Conservation (phyloP, 1,140 invertebrate species). For the Diachasmimorpha longicaudata region DNA sequence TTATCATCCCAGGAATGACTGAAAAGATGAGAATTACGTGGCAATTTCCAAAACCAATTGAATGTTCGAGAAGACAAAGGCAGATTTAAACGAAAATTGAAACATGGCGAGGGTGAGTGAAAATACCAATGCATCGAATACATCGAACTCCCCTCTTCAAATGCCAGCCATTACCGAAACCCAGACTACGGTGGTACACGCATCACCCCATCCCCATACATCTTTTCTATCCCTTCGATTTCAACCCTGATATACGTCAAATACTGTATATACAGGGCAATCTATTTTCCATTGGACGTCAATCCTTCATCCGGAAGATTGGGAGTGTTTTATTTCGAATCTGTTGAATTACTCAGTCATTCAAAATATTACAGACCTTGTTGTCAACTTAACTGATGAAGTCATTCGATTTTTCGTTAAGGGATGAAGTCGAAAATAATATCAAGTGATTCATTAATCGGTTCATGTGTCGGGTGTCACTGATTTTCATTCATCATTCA, state of each 20-base stretch:
- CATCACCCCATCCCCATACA: not conserved
- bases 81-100: not conserved
- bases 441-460: too few relatives aligned
- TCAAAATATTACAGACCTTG: not conserved
- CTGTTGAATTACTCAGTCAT: not conserved
- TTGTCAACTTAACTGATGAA: not conserved
- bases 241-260: not conserved
- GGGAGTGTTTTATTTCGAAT: not conserved
- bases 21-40: not conserved
- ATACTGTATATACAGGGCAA: not conserved
- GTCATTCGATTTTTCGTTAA: not conserved
- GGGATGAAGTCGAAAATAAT: too few relatives aligned
- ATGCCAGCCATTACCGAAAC: not conserved
- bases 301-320: not conserved
- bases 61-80: not conserved
- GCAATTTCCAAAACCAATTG: not conserved
- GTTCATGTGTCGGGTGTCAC: too few relatives aligned
- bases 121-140: not conserved
- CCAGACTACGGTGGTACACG: not conserved
- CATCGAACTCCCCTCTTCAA: not conserved
- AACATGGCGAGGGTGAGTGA: not conserved
- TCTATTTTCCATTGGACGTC: conserved; percentile 8
- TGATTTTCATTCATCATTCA: too few relatives aligned
- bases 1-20: not conserved
- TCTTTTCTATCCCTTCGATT: conserved; percentile 10